These are phyloP conservation scores for Erebia aethiops DNA, from an alignment of 2,888 invertebrate genomes.

Conservation along the genomic window DNA sequence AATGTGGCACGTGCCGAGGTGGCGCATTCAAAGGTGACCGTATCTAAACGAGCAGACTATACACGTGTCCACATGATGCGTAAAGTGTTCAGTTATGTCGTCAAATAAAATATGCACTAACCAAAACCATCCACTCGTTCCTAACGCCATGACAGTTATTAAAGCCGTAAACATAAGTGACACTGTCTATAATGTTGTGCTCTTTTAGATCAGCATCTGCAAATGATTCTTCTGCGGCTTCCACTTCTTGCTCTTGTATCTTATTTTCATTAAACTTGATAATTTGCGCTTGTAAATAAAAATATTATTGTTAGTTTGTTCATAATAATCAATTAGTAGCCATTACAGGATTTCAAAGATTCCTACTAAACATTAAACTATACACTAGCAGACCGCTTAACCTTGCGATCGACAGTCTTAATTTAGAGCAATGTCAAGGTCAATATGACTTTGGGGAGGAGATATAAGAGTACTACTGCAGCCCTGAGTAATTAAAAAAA, in stretches of 20 bases:
- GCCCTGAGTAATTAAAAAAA: background rate
- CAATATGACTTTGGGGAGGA: background rate
- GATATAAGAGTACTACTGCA: background rate
- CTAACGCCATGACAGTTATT: slow-evolving; percentile 77
- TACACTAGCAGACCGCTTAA: background rate
- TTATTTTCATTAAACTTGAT: slow-evolving; percentile 62
- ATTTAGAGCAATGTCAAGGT: background rate
- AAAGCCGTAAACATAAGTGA: slow-evolving; percentile 87
- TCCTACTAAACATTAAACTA: background rate
- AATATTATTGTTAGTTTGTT: background rate
- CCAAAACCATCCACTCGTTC: slow-evolving; percentile 79
- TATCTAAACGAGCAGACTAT: no score
- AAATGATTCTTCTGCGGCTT: slow-evolving; percentile 84
- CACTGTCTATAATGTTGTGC: slow-evolving; percentile 88
- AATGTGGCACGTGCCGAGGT: no score
- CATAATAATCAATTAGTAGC: no score
- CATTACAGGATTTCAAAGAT: background rate
- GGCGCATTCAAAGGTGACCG: no score
- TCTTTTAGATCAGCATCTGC: slow-evolving; percentile 86
- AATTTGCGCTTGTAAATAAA: slow-evolving; percentile 37
- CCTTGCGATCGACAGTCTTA: background rate
- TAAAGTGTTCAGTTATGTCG: background rate
- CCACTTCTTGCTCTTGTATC: slow-evolving; percentile 71
- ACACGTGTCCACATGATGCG: background rate
- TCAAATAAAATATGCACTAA: slow-evolving; percentile 43